phyloP scores from a whole-genome alignment of 2,113 vertebrate genomes.

The Gadus macrocephalus region DNA sequence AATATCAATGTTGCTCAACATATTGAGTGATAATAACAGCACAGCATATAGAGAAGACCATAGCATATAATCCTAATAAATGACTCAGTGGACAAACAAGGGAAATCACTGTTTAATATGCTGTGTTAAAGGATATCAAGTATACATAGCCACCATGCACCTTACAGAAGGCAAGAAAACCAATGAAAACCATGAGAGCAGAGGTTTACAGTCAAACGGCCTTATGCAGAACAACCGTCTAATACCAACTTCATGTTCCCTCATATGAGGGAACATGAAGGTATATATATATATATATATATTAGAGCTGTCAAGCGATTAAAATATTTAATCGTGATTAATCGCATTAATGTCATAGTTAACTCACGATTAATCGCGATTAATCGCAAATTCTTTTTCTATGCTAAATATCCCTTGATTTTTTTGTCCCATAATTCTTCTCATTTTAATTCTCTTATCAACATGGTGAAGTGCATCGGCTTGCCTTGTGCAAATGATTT shows the following conservation, averaged over 20 bases:
- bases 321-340: too few relatives aligned
- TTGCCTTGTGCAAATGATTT: too few relatives aligned
- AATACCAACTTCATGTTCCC: conserved; percentile 28
- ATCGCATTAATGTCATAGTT: too few relatives aligned
- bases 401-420: too few relatives aligned
- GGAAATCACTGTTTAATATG: conserved; percentile 39
- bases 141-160: conserved; percentile 53
- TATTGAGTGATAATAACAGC: conserved; percentile 2
- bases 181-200: conserved; percentile 39
- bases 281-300: too few relatives aligned
- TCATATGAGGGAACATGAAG: too few relatives aligned
- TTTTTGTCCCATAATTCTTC: too few relatives aligned
- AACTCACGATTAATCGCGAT: too few relatives aligned
- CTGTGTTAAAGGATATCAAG: conserved; percentile 46
- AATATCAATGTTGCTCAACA: background rate
- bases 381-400: too few relatives aligned
- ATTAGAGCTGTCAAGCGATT: too few relatives aligned
- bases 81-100: conserved; percentile 9
- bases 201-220: background rate
- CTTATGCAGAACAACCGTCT: conserved; percentile 35
- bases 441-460: too few relatives aligned
- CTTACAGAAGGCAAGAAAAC: conserved; percentile 57
- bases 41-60: conserved; percentile 6
- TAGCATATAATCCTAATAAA: conserved; percentile 36
- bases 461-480: too few relatives aligned